phyloP scores from a whole-genome alignment of 2,797 vertebrate genomes.

The Gymnopithys bicolor region DNA sequence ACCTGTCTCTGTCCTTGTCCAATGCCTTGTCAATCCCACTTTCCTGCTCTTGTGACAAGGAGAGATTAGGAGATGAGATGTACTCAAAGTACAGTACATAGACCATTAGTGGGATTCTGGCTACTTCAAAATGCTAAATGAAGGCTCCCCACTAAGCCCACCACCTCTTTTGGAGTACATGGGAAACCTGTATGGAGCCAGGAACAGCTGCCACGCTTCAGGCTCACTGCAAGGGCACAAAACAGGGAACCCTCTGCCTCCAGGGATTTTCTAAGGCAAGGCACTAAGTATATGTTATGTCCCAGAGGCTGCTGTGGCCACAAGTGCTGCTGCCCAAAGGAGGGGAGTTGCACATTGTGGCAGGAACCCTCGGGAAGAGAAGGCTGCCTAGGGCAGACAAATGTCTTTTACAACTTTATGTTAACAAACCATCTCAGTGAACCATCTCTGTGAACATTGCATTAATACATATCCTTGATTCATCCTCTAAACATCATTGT shows the following conservation, averaged over 20 bases:
- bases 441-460: neutral
- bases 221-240: neutral
- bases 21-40: neutral
- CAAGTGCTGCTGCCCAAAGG: neutral
- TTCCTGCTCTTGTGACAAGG: neutral
- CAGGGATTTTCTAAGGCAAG: neutral
- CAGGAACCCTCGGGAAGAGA: neutral
- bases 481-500: neutral
- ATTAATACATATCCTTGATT: neutral
- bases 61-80: neutral
- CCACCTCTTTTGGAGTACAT: neutral
- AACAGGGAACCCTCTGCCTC: neutral
- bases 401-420: neutral
- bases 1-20: neutral
- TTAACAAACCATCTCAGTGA: neutral
- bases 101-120: neutral
- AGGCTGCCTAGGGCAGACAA: neutral
- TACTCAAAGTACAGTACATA: fast-evolving
- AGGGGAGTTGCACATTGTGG: neutral
- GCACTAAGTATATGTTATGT: neutral
- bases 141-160: neutral
- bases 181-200: neutral
- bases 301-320: neutral
- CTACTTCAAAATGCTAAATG: neutral
- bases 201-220: neutral